A percentile compares a stretch with the other conserved stretches of the same genome.
These are phyloP conservation scores for Eurosta solidaginis DNA, from an alignment of 1,140 invertebrate genomes.

Conservation along the genomic window DNA sequence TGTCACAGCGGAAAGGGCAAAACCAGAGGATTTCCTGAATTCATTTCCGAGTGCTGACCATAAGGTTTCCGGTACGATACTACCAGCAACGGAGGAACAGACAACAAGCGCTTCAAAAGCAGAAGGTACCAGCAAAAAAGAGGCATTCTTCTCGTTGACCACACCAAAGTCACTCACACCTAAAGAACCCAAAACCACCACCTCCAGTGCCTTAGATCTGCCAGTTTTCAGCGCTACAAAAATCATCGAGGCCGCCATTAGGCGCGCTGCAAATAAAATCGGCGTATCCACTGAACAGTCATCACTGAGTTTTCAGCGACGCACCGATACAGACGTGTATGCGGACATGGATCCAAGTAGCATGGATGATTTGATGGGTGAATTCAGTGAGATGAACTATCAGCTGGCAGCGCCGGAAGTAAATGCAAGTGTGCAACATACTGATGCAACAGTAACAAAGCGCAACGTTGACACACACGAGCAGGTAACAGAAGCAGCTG, in stretches of 20 bases:
- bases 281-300: slow-evolving; percentile 50
- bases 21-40: not conserved
- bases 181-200: slow-evolving; percentile 39
- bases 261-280: slow-evolving; percentile 52
- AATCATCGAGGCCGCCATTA: slow-evolving; percentile 55
- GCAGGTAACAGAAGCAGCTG: not conserved
- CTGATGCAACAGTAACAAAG: not conserved
- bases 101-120: slow-evolving; percentile 1
- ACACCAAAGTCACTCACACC: slow-evolving; percentile 43
- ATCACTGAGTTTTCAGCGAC: slow-evolving; percentile 45
- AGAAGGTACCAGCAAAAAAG: slow-evolving; percentile 31
- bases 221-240: slow-evolving; percentile 55
- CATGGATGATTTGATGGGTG: slow-evolving; percentile 46
- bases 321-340: slow-evolving; percentile 47
- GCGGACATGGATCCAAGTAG: slow-evolving; percentile 29
- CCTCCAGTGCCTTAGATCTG: slow-evolving; percentile 49
- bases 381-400: slow-evolving; percentile 55
- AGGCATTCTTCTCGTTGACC: slow-evolving; percentile 53
- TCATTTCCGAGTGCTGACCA: not conserved
- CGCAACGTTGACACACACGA: not conserved
- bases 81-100: not conserved
- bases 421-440: not conserved
- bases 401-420: slow-evolving; percentile 50
- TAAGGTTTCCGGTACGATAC: not conserved
- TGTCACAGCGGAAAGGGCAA: slow-evolving; percentile 3